phyloP scores from a whole-genome alignment of 2,113 vertebrate species.

The Ceyx margarethae region DNA sequence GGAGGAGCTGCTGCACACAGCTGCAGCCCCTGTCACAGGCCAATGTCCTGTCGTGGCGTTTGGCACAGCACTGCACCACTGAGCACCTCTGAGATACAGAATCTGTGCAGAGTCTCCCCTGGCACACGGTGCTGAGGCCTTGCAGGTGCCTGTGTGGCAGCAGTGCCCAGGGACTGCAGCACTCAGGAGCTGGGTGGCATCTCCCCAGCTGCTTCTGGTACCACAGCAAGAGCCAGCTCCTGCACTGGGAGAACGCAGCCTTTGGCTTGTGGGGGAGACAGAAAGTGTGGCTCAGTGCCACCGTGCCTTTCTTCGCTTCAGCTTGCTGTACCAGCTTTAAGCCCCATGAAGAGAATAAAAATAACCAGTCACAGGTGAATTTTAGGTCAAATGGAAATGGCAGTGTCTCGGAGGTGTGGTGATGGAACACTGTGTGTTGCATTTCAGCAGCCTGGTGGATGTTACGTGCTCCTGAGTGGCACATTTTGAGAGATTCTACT shows the following conservation, averaged over 20 bases:
- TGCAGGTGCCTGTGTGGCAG: neutral
- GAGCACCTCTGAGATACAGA: neutral
- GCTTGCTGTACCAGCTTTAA: neutral
- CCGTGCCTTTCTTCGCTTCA: neutral
- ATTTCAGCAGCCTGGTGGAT: neutral
- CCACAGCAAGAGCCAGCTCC: too few species aligned
- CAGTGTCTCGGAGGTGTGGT: neutral
- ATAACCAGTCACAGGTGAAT: neutral
- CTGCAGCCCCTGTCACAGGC: slow-evolving; percentile 48
- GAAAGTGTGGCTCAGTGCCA: neutral
- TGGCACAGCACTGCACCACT: neutral
- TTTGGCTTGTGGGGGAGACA: neutral
- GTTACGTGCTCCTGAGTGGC: neutral
- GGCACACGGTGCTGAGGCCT: neutral
- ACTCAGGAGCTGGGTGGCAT: neutral
- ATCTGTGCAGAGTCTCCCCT: neutral
- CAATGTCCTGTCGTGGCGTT: neutral
- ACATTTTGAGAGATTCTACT: neutral
- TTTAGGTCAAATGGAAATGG: neutral
- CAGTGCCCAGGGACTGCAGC: too few species aligned
- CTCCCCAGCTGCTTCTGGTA: too few species aligned
- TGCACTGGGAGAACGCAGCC: neutral
- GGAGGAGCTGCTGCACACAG: slow-evolving; percentile 30
- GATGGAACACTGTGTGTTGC: neutral
- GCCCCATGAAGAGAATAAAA: neutral